Base-by-base conservation (phyloP, 2,797 vertebrate species). In the Gephyroberyx darwinii region DNA sequence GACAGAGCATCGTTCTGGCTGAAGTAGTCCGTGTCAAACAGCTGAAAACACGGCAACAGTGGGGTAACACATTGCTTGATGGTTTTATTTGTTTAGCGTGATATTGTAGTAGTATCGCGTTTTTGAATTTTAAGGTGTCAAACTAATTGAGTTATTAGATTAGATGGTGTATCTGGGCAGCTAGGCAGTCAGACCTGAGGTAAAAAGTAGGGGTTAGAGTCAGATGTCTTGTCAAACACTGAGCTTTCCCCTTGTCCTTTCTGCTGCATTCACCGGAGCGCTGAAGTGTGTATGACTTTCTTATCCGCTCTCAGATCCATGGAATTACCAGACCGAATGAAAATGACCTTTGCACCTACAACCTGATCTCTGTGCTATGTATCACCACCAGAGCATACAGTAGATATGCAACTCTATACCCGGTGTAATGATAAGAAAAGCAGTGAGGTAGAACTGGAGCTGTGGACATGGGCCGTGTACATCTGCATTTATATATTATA, bases 161-260 rank as follows among this genome's bases (percentile, higher is more conserved):
- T 76, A 73, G 10, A 41, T 56, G 67, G 66, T 50, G 57, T 41
- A 54, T 58, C 57, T 67, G 37, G 31, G 37, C 47, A 54, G 39
- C 48, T 54, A 7, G 4, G 13, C 66, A 48, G 54, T 69, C 60
- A 54, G 45, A 73, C 56, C 51, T 30, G 1, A n/a, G 56, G 41
- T 69, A 48, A 68, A 35, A 43, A 53, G 53, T 39, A 68, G 6
- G 48, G 61, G 56, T 62, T 55, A 55, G 69, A 69, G 67, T 75
- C 76, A 78, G 41, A 54, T 17, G 75, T 20, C 19, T 14, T 17
- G 62, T 51, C 63, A 58, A 35, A 35, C 10, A 41, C 39, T 12
- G 26, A 41, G n/a, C 43, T 60, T 26, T 26, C 26, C 26, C 37
- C 65, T 43, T 45, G 13, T 31, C 33, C 54, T 52, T 19, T 62